Conservation (phyloP, 2,888 invertebrate genomes). For the Erebia aethiops region DNA sequence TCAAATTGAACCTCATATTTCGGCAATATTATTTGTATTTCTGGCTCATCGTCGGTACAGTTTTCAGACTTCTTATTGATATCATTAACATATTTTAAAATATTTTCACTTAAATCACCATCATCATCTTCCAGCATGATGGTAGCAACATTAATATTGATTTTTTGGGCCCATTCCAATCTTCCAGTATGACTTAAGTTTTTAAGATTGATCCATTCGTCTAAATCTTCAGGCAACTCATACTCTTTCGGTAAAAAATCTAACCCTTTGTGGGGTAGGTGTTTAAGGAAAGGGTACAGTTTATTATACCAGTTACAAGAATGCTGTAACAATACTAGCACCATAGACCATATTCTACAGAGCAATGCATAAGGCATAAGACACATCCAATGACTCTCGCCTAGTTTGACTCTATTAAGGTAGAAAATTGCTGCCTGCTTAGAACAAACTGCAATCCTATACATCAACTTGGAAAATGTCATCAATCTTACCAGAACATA, state of each 20-base stretch:
- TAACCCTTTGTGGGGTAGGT: conserved; percentile 71
- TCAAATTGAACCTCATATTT: conserved; percentile 32
- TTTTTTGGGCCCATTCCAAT: conserved; percentile 64
- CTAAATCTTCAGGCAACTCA: conserved; percentile 71
- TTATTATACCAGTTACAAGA: conserved; percentile 78
- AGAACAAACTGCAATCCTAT: conserved; percentile 73
- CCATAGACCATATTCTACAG: conserved; percentile 81
- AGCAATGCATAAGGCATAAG: conserved; percentile 80
- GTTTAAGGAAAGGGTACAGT: conserved; percentile 63
- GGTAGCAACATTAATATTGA: conserved; percentile 49
- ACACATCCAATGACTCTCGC: conserved; percentile 82
- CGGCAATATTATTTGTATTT: conserved; percentile 26
- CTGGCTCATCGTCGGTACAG: conserved; percentile 26
- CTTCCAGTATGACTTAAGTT: conserved; percentile 70
- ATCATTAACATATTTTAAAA: conserved; percentile 64
- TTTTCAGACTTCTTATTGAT: conserved; percentile 50
- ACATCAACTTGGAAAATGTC: conserved; percentile 81
- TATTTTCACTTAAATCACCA: conserved; percentile 56
- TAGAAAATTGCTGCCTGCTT: conserved; percentile 77
- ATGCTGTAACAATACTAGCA: conserved; percentile 71
- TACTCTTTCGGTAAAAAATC: conserved; percentile 74
- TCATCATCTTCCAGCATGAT: conserved; percentile 54
- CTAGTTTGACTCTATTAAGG: conserved; percentile 75
- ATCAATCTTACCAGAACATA: conserved; percentile 80
- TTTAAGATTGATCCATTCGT: conserved; percentile 73